Base-by-base conservation (phyloP, 2,113 vertebrate genomes). In the Aegotheles bennettii region DNA sequence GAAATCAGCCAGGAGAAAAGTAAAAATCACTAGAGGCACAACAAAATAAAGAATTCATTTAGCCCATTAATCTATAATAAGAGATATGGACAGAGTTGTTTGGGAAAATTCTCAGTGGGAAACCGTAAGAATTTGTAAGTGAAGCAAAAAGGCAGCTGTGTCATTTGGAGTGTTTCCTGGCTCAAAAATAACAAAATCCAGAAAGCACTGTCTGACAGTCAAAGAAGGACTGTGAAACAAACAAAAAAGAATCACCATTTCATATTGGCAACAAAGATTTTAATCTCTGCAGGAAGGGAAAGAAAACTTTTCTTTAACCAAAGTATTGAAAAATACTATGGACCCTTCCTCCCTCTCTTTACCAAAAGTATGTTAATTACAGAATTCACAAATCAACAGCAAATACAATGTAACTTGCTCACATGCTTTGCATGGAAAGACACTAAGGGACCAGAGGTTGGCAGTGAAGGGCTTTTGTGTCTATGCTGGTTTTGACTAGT, bases 301-400 rank as follows among this genome's bases (percentile, higher is more conserved):
- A 33, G 8, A 76, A 28, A 4, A 1, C 9, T n/a, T 40, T 35
- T 63, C 8, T 57, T 70, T 48, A 40, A 36, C 3, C 0, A 0
- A 76, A 53, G 2, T 48, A 48, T 64, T 63, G 48, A 59, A 61
- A 67, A 50, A 21, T 12, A 10, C 3, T 69, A 7, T 40, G 7
- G 10, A 36, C n/a, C 4, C 2, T 13, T 82, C 24, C 9, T 56
- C 9, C 26, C 3, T 8, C 13, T 20, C 26, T 75, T 36, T 60
- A 43, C 14, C 3, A 25, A 15, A 24, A 8, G 8, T 16, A 15
- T 17, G 10, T 78, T 67, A 61, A 43, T 35, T 24, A 53, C 7
- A 5, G 63, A 19, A 48, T 56, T 47, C 70, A 47, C 13, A 74
- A 70, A 73, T 68, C 23, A 64, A 25, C 7, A 56, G 7, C 16